These are phyloP conservation scores for Cinclus mexicanus DNA, from an alignment of 2,113 vertebrate genomes.

Conservation along the genomic window DNA sequence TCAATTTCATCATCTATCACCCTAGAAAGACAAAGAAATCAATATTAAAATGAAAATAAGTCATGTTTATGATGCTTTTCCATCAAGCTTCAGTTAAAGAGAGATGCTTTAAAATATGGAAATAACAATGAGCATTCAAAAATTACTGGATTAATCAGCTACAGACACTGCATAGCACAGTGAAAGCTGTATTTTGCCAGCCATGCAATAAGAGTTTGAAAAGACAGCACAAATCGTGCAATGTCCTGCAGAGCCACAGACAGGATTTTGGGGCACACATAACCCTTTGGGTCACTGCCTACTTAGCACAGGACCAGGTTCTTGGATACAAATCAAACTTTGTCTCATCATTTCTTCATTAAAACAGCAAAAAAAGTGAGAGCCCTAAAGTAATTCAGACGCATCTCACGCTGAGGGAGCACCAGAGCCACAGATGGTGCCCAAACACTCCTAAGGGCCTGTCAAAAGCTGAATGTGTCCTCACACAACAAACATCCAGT, in stretches of 20 bases:
- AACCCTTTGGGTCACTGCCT: not conserved
- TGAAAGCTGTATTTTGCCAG: not conserved
- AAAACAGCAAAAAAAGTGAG: not conserved
- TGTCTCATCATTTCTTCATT: too few species aligned
- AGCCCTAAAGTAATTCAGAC: not conserved
- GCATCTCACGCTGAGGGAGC: not conserved
- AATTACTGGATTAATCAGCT: not conserved
- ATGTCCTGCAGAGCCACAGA: not conserved
- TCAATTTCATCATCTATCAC: constrained; percentile 78
- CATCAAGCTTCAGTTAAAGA: not conserved
- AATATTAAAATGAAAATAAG: not conserved
- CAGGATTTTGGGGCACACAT: not conserved
- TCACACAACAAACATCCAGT: not conserved
- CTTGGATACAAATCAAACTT: not conserved
- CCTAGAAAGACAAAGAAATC: constrained; percentile 63
- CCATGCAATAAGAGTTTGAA: not conserved
- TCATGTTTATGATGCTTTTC: not conserved
- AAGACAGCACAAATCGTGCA: not conserved
- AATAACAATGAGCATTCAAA: not conserved
- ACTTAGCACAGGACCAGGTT: not conserved
- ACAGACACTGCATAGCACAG: not conserved
- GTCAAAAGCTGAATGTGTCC: not conserved
- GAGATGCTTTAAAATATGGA: not conserved
- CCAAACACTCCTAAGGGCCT: not conserved
- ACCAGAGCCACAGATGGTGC: not conserved